Base-by-base conservation (phyloP, 37 sponge, comb jelly and placozoan species). In the Spongilla lacustris region DNA sequence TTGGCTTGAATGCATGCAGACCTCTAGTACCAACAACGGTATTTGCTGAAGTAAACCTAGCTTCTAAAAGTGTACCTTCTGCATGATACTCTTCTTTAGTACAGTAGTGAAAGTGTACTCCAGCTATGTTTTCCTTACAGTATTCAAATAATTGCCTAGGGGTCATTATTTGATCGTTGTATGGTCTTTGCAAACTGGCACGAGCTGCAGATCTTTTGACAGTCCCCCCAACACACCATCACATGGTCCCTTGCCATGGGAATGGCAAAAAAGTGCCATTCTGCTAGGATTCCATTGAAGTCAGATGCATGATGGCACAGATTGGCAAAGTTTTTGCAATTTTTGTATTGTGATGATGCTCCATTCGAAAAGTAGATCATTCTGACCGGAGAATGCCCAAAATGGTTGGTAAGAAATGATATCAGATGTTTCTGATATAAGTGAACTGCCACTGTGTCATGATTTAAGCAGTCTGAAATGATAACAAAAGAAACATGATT, bases 301-400 rank as follows among this genome's bases (percentile, higher is more conserved):
- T 90, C 91, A 68, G 21, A 70, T 68, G 80, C 33, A 50, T 90
- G 86, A 81, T 85, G 50, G 72, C 85, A 85, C 46, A 90, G 36
- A 67, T 90, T 90, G 33, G 35, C 26, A 37, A 89, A 83, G 66
- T 90, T 79, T 38, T 87, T 83, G 9, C 78, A 25, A 74, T 88
- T 86, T 75, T 85, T 90, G 50, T 90, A 90, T 26, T 90, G 86
- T 19, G 86, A 66, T 22, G 82, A 81, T 33, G 86, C 82, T 26
- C 91, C 91, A 81, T 90, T 85, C 50, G 91, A 85, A 71, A 90
- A 90, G 71, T 90, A 90, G 69, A 81, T 67, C n/a, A 90, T 85
- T 24, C 80, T 80, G 31, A n/a, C 17, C 28, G 84, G 81, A 36
- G 14, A 30, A 12, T 11, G 34, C 48, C 66, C 37, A 79, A 89